These are phyloP conservation scores for Gymnothorax javanicus DNA, from an alignment of 2,797 vertebrate genomes.

Conservation along the genomic window DNA sequence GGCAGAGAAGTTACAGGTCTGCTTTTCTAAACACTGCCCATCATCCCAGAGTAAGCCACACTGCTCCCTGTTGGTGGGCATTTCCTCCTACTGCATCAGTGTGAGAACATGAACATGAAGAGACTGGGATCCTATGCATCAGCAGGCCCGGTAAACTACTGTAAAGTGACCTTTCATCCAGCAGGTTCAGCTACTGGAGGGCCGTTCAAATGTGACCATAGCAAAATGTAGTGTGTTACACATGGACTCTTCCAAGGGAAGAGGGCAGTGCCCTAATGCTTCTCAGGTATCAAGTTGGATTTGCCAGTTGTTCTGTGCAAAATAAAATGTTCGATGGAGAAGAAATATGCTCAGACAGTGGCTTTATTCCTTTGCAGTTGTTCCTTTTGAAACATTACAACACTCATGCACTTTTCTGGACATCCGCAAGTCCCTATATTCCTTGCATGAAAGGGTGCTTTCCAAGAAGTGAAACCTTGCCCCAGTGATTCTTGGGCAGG, in stretches of 20 bases:
- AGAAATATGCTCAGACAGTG: neutral
- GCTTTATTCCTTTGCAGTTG: neutral
- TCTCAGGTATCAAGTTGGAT: neutral
- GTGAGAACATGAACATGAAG: conserved; percentile 34
- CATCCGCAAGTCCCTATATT: neutral
- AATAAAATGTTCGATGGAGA: neutral
- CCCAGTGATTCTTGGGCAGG: neutral
- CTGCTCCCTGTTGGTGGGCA: conserved; percentile 20
- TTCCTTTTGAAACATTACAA: neutral
- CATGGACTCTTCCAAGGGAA: neutral
- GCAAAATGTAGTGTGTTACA: too few species aligned
- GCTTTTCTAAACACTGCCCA: conserved; percentile 21
- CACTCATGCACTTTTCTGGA: neutral
- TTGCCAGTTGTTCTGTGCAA: neutral
- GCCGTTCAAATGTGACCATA: neutral
- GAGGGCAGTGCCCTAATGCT: neutral
- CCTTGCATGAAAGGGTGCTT: neutral
- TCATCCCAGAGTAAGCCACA: neutral
- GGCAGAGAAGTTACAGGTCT: neutral
- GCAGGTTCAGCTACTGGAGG: neutral
- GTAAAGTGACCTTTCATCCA: conserved; percentile 37
- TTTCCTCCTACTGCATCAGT: conserved; percentile 21
- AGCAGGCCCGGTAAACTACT: conserved; percentile 29
- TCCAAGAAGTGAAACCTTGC: neutral
- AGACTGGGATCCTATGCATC: conserved; percentile 34